These are phyloP conservation scores for Mionectes olivaceus DNA, from an alignment of 2,797 vertebrate genomes.

Conservation along the genomic window DNA sequence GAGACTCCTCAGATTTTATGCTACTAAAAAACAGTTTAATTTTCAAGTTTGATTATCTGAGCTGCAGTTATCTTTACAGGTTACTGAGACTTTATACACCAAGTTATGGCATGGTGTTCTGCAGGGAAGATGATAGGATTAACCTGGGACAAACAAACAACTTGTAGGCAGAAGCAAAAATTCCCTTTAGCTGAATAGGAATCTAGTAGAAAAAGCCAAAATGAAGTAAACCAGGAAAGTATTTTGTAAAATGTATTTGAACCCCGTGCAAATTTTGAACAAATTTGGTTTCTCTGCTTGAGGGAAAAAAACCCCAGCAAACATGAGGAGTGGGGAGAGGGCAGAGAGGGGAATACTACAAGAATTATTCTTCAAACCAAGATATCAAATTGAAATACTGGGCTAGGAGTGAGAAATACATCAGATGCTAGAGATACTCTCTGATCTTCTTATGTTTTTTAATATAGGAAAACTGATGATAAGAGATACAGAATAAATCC, in stretches of 20 bases:
- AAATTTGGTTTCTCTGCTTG: not conserved
- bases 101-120: not conserved
- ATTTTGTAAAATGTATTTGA: not conserved
- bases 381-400: not conserved
- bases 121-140: not conserved
- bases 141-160: not conserved
- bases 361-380: not conserved
- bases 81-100: not conserved
- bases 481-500: not conserved
- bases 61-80: not conserved
- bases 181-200: not conserved
- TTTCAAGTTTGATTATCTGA: not conserved
- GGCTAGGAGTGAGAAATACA: not conserved
- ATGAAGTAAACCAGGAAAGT: not conserved
- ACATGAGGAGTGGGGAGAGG: rapidly evolving
- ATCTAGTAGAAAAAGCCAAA: not conserved
- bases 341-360: not conserved
- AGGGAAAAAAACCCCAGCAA: not conserved
- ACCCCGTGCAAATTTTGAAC: not conserved
- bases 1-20: not conserved
- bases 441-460: not conserved
- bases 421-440: not conserved
- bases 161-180: not conserved
- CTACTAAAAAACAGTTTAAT: not conserved
- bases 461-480: not conserved